Evolutionary conservation across 2,888 invertebrate species (phyloP).

Genomic region (Orchesella flavescens): DNA sequence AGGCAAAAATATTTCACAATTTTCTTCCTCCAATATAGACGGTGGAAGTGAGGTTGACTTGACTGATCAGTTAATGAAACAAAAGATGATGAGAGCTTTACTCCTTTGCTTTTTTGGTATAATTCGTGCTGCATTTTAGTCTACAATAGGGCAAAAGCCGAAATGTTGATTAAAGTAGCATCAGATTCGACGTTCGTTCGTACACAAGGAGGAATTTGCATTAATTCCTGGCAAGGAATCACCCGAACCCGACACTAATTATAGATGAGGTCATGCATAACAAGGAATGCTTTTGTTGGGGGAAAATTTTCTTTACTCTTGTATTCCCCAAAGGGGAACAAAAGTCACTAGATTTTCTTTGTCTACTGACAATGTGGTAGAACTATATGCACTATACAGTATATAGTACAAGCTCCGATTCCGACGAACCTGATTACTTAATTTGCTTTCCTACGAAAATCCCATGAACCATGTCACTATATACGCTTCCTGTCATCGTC

Average conservation of each 20-base stretch:
- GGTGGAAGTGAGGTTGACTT: neutral
- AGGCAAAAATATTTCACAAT: neutral
- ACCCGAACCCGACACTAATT: neutral
- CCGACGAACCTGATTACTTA: too few species aligned
- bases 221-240: conserved; percentile 10
- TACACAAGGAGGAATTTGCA: conserved; percentile 26
- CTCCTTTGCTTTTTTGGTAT: neutral
- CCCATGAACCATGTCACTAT: too few species aligned
- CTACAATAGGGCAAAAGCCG: neutral
- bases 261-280: too few species aligned
- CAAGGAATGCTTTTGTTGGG: neutral
- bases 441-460: too few species aligned
- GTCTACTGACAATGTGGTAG: too few species aligned
- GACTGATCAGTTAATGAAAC: conserved; percentile 50
- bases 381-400: too few species aligned
- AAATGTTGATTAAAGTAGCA: neutral
- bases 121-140: neutral
- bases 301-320: neutral
- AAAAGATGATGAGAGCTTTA: conserved; percentile 28
- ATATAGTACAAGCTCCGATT: too few species aligned
- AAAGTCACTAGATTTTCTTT: neutral
- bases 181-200: neutral
- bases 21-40: neutral
- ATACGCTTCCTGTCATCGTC: too few species aligned
- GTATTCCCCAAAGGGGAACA: neutral